These are phyloP conservation scores for Microplitis mediator DNA, from an alignment of 1,140 invertebrate species.

Conservation along the genomic window DNA sequence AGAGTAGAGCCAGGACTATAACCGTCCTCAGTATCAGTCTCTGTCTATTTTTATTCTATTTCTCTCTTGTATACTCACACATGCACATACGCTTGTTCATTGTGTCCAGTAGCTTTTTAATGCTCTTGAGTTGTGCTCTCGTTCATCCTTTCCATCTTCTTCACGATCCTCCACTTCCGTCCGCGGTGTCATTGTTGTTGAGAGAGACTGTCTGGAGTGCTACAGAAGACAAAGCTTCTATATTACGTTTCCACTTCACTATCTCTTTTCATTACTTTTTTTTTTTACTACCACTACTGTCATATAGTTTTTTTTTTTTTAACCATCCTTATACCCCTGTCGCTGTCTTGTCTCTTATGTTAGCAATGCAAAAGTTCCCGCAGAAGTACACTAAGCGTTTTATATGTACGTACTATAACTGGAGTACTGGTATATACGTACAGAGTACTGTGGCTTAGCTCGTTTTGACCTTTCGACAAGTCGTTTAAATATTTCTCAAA, in stretches of 20 bases:
- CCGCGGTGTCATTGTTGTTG: conserved; percentile 54
- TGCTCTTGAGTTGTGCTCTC: neutral
- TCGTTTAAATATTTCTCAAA: conserved; percentile 7
- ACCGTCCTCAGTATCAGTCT: neutral
- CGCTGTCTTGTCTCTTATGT: neutral
- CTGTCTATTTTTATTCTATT: neutral
- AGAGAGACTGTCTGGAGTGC: conserved; percentile 30
- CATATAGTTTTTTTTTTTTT: neutral
- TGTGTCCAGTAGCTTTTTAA: conserved; percentile 12
- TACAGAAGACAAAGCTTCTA: conserved; percentile 47
- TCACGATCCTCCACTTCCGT: conserved; percentile 20
- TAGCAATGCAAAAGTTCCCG: neutral
- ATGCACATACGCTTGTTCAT: neutral
- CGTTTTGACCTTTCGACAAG: conserved; percentile 4
- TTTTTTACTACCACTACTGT: neutral
- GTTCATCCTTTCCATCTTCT: conserved; percentile 8
- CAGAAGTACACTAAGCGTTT: neutral
- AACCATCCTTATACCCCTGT: neutral
- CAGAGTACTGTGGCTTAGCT: neutral
- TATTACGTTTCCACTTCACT: conserved; percentile 57
- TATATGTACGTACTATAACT: no score
- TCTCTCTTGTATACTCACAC: neutral
- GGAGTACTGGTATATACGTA: no score
- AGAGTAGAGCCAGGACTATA: neutral
- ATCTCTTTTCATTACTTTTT: neutral